Conservation (phyloP, 2,888 invertebrate species). For the Crepidodera aurea region DNA sequence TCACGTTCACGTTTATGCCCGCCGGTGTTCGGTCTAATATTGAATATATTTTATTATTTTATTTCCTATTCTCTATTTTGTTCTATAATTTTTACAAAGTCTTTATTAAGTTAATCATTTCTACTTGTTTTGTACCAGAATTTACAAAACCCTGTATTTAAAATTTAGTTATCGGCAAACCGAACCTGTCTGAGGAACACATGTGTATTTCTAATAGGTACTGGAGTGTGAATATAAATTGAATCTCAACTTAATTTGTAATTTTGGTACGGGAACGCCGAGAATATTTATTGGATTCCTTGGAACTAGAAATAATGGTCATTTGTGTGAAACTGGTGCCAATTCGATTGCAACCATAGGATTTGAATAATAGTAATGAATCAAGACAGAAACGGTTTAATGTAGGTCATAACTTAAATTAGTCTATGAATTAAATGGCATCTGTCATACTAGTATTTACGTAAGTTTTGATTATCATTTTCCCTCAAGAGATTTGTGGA, state of each 20-base stretch:
- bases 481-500: too few relatives aligned
- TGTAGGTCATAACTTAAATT: too few relatives aligned
- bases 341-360: background rate
- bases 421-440: too few relatives aligned
- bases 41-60: too few relatives aligned
- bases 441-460: too few relatives aligned
- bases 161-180: background rate
- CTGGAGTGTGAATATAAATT: conserved; percentile 13
- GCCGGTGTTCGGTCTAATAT: too few relatives aligned
- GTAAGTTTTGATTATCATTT: too few relatives aligned
- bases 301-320: background rate
- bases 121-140: background rate
- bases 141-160: background rate
- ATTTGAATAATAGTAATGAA: background rate
- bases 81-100: too few relatives aligned
- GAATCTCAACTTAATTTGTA: conserved; percentile 20
- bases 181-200: conserved; percentile 3
- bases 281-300: conserved; percentile 19
- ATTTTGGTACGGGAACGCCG: conserved; percentile 6
- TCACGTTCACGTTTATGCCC: too few relatives aligned
- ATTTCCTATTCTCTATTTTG: too few relatives aligned
- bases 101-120: too few relatives aligned
- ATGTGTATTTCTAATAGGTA: conserved; percentile 7
- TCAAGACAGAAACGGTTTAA: background rate
- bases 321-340: background rate